Percentiles rank a stretch among this genome's conserved stretches.
Conservation (phyloP, 2,113 vertebrate species). For the Cairina moschata region DNA sequence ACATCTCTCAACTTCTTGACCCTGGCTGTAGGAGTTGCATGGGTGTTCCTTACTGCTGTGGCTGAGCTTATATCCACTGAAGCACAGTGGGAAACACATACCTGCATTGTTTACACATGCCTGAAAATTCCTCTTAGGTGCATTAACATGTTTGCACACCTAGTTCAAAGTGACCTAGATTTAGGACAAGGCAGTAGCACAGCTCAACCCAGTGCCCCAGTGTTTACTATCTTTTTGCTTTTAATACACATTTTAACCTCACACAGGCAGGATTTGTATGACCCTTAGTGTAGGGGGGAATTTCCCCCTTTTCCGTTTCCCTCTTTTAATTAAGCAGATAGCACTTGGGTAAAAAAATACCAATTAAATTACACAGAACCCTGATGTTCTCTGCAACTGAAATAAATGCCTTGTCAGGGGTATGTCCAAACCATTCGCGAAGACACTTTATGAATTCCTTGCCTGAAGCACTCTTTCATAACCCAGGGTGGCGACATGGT, state of each 20-base stretch:
- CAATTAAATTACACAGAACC: neutral
- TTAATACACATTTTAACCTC: neutral
- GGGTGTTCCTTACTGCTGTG: neutral
- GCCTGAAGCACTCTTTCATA: neutral
- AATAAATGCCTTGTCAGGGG: neutral
- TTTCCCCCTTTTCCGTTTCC: neutral
- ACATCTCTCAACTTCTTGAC: neutral
- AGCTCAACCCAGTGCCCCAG: neutral
- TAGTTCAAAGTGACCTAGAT: neutral
- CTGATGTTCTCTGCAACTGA: neutral
- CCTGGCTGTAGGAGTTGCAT: neutral
- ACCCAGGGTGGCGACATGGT: neutral
- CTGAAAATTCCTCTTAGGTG: neutral
- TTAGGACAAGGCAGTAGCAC: neutral
- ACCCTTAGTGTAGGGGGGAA: neutral
- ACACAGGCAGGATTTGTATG: neutral
- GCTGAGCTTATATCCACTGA: accelerated
- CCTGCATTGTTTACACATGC: accelerated
- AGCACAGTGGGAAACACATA: neutral
- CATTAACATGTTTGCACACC: neutral
- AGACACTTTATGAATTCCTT: accelerated
- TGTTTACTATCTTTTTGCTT: accelerated
- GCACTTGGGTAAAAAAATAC: neutral
- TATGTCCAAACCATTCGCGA: neutral
- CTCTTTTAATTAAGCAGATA: neutral